Evolutionary conservation across 1,140 invertebrate genomes (phyloP).

Genomic region (Monomorium pharaonis): DNA sequence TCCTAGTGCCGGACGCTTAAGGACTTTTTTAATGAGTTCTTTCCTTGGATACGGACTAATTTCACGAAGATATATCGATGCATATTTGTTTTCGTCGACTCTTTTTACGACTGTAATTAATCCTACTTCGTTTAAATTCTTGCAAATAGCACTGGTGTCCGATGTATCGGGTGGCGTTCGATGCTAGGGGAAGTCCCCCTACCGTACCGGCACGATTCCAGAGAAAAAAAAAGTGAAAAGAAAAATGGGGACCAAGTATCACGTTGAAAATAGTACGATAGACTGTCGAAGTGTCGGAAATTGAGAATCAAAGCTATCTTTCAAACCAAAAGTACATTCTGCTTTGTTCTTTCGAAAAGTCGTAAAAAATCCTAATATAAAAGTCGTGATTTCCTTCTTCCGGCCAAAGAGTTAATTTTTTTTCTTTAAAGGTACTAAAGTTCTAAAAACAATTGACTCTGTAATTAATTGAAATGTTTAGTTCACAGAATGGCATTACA

Average conservation of each 20-base stretch:
- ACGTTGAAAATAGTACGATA: slow-evolving; percentile 61
- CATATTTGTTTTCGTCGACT: too few relatives aligned
- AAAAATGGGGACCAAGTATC: slow-evolving; percentile 63
- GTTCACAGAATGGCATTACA: not conserved
- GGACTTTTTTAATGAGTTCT: too few relatives aligned
- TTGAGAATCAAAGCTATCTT: not conserved
- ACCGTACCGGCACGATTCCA: slow-evolving; percentile 64
- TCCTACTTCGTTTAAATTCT: too few relatives aligned
- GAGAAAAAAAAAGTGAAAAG: slow-evolving; percentile 64
- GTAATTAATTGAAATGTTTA: not conserved
- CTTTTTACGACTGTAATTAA: too few relatives aligned
- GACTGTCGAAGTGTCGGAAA: slow-evolving; percentile 45
- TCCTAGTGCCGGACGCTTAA: too few relatives aligned
- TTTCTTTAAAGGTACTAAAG: not conserved
- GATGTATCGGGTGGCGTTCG: too few relatives aligned
- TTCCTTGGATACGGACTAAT: too few relatives aligned
- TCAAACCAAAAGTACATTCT: not conserved
- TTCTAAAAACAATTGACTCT: not conserved
- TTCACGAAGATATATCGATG: too few relatives aligned
- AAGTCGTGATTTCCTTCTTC: not conserved
- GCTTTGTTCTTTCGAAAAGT: not conserved
- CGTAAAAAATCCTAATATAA: too few relatives aligned
- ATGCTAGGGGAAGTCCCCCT: too few relatives aligned
- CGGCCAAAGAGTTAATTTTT: not conserved
- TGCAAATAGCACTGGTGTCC: too few relatives aligned